Evolutionary conservation across 1,140 invertebrate genomes (phyloP), one percentile per base, ranked within the genome.

Genomic region (Bathynomus jamesi): DNA sequence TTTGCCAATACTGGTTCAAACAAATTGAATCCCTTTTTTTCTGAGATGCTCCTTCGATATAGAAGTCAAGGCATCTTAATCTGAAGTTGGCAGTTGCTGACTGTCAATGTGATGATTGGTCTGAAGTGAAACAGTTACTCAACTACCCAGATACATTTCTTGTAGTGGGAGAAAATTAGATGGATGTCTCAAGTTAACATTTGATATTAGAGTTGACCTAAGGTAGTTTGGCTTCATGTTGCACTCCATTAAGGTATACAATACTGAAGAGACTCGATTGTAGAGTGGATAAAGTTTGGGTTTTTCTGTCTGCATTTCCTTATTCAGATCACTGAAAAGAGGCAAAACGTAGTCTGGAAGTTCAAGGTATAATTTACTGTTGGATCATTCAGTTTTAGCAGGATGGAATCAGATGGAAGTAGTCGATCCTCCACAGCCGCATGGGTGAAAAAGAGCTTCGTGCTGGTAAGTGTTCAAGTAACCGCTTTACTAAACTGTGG

Each of bases 1-100:
- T 61, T 24, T 72, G 46, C n/a, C 10, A 60, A 17, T 13, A 67
- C 25, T 72, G 65, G 40, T 60, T 67, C 69, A 5, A 30, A 32
- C 24, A 65, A 30, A 5, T 71, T 71, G 46, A 71, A 10, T 67
- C 21, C 53, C 32, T 71, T 30, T 25, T 53, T 53, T 11, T 53
- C 21, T 53, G 46, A 53, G 46, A 53, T 53, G 46, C 46, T 53
- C 46, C 21, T 21, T 13, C n/a, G n/a, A n/a, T n/a, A n/a, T n/a
- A n/a, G n/a, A n/a, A n/a, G n/a, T n/a, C n/a, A n/a, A n/a, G n/a
- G 46, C 21, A 11, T 53, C 11, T 13, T 13, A 53, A 13, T 53
- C 11, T 53, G 46, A 53, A 53, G 46, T 53, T 53, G 11, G 21
- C n/a, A n/a, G n/a, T n/a, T n/a, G n/a, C n/a, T 53, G 46, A 13